Evolutionary conservation across 2,888 invertebrate species (phyloP).

Genomic region (Cantharis flavilabris): DNA sequence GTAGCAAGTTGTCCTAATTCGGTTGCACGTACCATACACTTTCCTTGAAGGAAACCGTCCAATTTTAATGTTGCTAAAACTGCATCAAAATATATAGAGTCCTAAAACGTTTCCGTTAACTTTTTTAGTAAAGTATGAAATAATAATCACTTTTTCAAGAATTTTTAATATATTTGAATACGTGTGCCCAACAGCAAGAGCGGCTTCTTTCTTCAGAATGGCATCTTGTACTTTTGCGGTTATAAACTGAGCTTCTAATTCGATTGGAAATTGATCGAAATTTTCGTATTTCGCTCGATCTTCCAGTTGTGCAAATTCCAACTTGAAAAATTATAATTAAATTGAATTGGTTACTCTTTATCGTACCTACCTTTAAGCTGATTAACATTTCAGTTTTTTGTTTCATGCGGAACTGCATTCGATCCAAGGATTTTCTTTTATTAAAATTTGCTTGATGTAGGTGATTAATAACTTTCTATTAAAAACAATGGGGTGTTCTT

Average conservation of each 20-base stretch:
- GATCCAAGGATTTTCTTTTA: slow-evolving; percentile 65
- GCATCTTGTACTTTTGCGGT: slow-evolving; percentile 67
- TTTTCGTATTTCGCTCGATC: slow-evolving; percentile 60
- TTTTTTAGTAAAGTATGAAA: not conserved
- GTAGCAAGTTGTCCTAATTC: slow-evolving; percentile 70
- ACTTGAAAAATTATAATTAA: slow-evolving; percentile 44
- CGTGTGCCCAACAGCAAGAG: slow-evolving; percentile 65
- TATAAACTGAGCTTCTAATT: slow-evolving; percentile 62
- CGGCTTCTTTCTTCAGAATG: slow-evolving; percentile 67
- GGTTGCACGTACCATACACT: slow-evolving; percentile 66
- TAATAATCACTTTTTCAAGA: slow-evolving; percentile 62
- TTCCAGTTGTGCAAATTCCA: slow-evolving; percentile 60
- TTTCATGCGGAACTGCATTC: slow-evolving; percentile 63
- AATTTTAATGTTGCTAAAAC: slow-evolving; percentile 62
- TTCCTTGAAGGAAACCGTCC: slow-evolving; percentile 65
- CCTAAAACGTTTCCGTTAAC: slow-evolving; percentile 53
- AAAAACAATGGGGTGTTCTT: slow-evolving; percentile 20
- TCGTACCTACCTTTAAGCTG: slow-evolving; percentile 59
- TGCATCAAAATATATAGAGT: slow-evolving; percentile 67
- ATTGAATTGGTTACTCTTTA: not conserved
- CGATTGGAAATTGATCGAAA: slow-evolving; percentile 56
- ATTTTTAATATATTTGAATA: slow-evolving; percentile 66
- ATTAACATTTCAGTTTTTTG: slow-evolving; percentile 64
- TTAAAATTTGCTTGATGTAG: slow-evolving; percentile 67
- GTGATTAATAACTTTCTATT: slow-evolving; percentile 64